Base-by-base conservation (phyloP, 2,888 invertebrate species). In the Parthenolecanium corni region DNA sequence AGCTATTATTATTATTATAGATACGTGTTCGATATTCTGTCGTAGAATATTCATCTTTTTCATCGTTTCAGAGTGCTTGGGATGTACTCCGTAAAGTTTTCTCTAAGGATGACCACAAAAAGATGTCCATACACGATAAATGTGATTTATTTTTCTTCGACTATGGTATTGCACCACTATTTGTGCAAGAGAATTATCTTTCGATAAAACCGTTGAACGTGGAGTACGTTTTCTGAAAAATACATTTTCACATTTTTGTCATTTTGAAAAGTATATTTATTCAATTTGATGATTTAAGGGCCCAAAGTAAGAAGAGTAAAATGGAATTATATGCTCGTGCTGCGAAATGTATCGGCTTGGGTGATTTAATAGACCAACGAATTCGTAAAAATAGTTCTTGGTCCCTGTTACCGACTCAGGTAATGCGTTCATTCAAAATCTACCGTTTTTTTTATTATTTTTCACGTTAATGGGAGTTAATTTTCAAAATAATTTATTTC, bases 161-260 rank as follows among this genome's bases (percentile, higher is more conserved):
- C 77, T 99, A 98, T 76, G 91, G 85, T 70, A 80, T 98, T 67
- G 85, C 86, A n/a, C 92, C 96, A 1, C 77, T 99, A 14, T 98
- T 99, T 76, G 93, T 98, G 0, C 95, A 97, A 70, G 97, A 99
- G 74, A 98, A 97, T 75, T 99, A 98, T 75, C 75, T 90, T 18
- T 80, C 80, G 67, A 90, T 89, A 1, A 74, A 76, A n/a, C 92
- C 93, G 0, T 79, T 81, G 65, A 83, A 82, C 64, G 81, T 84
- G 52, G 64, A 80, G 85, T 86, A 76, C 73, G 74, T 73, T 46
- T 40, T n/a, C n/a, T n/a, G n/a, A 12, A 40, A 36, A 44, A 44
- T 51, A n/a, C n/a, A 51, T 51, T 31, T 16, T 25, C 36, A 12
- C 31, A 52, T n/a, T 24, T 12, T 25, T 6, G 24, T 16, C 42